Base-by-base conservation (phyloP, 2,797 vertebrate species). In the Acipenser transmontanus region DNA sequence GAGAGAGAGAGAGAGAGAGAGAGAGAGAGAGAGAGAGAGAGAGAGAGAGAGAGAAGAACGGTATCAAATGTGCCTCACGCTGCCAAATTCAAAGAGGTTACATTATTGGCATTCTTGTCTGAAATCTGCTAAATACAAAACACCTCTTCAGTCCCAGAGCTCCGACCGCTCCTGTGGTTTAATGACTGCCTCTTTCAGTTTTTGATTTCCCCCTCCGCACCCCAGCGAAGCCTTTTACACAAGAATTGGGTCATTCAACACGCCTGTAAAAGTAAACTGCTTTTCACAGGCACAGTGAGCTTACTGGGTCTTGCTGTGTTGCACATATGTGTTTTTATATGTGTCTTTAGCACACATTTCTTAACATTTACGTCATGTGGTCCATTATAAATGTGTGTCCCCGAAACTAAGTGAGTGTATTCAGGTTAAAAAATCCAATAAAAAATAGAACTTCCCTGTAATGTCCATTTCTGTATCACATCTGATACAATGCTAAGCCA, bases 81-180 rank as follows among this genome's bases (percentile, higher is more conserved):
- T 86, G 85, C 85, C 85, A 88, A 82, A 74, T 73, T 70, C 70
- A 68, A 59, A 81, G 73, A 73, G 83, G 71, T 74, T 70, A 66
- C 76, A 70, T 85, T 84, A 83, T 84, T 87, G 75, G 73, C 77
- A 86, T 88, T 85, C 85, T 82, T 81, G 61, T 78, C 71, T 68
- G 63, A 80, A 80, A 78, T 81, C 66, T 67, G 62, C 7, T n/a
- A 47, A 61, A 20, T 60, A 69, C 47, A 73, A 73, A 71, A 68
- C 70, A 64, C 13, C 52, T 68, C 57, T 8, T 54, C 14, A 2
- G n/a, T 13, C n/a, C n/a, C 50, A 47, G 6, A 20, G 60, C 48
- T 1, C 8, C 68, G 68, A 7, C 75, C 9, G 17, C 7, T 63
- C 74, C 74, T 73, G 73, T 77, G 75, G 78, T 81, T 80, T 86